Conservation (phyloP, 2,113 vertebrate genomes). For the Urocitellus parryii region DNA sequence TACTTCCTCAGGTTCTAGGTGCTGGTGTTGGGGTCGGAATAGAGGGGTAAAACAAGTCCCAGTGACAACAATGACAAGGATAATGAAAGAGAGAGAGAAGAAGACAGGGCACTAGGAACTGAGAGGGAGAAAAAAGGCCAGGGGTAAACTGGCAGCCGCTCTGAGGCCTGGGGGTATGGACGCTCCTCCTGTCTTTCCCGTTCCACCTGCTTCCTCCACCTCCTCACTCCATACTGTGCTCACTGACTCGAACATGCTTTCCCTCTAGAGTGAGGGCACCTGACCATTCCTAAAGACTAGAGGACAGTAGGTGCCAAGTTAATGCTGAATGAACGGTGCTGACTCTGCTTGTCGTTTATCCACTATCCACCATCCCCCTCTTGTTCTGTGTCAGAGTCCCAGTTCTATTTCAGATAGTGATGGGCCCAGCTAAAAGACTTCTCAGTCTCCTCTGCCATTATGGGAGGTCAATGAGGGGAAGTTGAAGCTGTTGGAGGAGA, state of each 20-base stretch:
- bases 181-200: not conserved
- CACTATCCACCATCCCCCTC: not conserved
- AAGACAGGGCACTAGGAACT: not conserved
- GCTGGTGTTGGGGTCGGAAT: not conserved
- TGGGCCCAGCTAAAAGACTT: not conserved
- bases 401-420: not conserved
- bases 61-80: accelerated
- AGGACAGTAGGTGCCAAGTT: not conserved
- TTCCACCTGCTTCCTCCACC: not conserved
- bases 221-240: not conserved
- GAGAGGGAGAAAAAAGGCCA: not conserved
- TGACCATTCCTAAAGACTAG: not conserved
- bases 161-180: not conserved
- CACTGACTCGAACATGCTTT: not conserved
- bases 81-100: not conserved
- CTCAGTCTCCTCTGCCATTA: not conserved
- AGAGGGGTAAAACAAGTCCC: not conserved
- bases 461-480: not conserved
- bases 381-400: not conserved
- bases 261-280: not conserved
- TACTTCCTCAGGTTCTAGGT: not conserved
- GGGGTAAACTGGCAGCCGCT: not conserved
- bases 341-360: not conserved
- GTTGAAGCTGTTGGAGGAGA: not conserved
- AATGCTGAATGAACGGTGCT: not conserved